Percentiles rank a stretch among this genome's conserved stretches.
These are phyloP conservation scores for Myripristis jacobus DNA, from an alignment of 2,797 vertebrate genomes.

Conservation along the genomic window DNA sequence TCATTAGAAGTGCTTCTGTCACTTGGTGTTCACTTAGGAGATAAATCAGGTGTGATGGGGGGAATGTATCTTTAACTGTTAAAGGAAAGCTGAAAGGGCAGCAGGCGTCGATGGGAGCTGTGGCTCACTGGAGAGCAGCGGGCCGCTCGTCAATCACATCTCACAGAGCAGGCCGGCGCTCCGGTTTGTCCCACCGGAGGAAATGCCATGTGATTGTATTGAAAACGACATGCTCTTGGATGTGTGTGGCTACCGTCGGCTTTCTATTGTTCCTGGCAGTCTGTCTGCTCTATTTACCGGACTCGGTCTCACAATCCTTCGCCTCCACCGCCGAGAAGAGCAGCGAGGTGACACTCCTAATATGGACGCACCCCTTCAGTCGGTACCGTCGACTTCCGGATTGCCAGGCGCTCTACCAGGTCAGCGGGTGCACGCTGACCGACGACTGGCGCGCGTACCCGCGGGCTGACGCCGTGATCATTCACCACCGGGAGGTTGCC, in stretches of 20 bases:
- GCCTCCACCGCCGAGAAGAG: not conserved
- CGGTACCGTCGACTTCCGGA: constrained; percentile 60
- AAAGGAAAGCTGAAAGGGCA: constrained; percentile 33
- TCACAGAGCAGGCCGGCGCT: constrained; percentile 13
- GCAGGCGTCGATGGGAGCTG: constrained; percentile 60
- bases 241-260: not conserved
- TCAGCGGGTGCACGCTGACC: constrained; percentile 76
- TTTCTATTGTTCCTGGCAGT: constrained; percentile 60
- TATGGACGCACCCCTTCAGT: constrained; percentile 82
- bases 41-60: not conserved
- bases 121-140: constrained; percentile 19
- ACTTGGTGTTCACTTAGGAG: not conserved
- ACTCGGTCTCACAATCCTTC: not conserved
- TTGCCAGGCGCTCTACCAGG: constrained; percentile 62
- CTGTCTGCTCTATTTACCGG: constrained; percentile 54
- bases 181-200: not conserved
- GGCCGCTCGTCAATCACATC: constrained; percentile 14
- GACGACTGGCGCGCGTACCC: constrained; percentile 64
- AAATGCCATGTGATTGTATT: constrained; percentile 22
- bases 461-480: constrained; percentile 75
- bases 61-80: not conserved
- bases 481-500: constrained; percentile 82
- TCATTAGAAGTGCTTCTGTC: not conserved
- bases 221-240: constrained; percentile 4
- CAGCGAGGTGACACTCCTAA: constrained; percentile 66